Evolutionary conservation across 2,888 invertebrate species (phyloP), one percentile per base, ranked within the genome.

Genomic region (Drosophila incognita): DNA sequence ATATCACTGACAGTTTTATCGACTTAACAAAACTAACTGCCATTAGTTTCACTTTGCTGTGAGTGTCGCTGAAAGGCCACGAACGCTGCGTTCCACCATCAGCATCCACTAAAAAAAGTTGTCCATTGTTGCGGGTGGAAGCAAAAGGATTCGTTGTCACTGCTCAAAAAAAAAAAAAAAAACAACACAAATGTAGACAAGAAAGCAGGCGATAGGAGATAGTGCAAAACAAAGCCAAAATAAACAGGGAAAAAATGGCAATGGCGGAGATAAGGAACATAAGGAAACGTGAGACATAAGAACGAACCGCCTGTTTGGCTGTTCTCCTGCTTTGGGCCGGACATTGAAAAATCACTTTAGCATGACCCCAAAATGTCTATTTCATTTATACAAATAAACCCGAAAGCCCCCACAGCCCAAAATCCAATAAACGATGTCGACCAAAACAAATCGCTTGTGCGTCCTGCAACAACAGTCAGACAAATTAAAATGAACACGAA

Each of bases 1-100:
- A 85, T 90, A 89, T 90, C 90, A 90, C 90, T 89, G 89, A 89
- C 89, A 89, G 90, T 91, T 91, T 90, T 90, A 90, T 90, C 90
- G 90, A 91, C 90, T 91, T 90, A 91, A 91, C 89, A 87, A 89
- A 90, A 91, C 90, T 85, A 91, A 91, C 88, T 86, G 87, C 89
- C 90, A 91, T 90, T 90, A 89, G 91, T 91, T 91, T 90, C 91
- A 90, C 87, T 83, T 84, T 83, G 83, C 80, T 79, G 81, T 81
- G 83, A 86, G 85, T 86, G 89, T 75, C 76, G 85, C 87, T 89
- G 87, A 86, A 89, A 86, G 87, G 89, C 87, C 80, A 85, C 81
- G 74, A 85, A 85, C 79, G 67, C 65, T 13, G 27, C 36, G 15
- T 15, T 46, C 46, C 53, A 60, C 24, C 53, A 46, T 58, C 63